Conservation (phyloP, 2,113 vertebrate species). For the Hypanus sabinus region DNA sequence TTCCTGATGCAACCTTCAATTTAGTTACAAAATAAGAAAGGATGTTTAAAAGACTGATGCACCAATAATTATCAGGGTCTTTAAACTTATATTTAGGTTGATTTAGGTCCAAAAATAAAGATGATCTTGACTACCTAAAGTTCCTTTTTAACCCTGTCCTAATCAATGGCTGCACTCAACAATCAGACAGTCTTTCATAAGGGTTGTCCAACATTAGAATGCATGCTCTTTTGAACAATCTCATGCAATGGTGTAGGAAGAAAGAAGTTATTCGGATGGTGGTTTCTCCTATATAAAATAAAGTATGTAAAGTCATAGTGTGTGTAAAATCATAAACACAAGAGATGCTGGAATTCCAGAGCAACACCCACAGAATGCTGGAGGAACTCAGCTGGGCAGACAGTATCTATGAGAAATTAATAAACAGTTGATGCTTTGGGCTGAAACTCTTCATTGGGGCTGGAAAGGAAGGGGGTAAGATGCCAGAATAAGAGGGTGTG, state of each 20-base stretch:
- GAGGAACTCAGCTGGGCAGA: no score
- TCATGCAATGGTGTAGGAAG: not conserved
- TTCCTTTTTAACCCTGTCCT: not conserved
- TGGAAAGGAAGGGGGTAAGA: no score
- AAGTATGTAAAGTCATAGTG: not conserved
- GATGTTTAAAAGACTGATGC: conserved; percentile 46
- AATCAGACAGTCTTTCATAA: not conserved
- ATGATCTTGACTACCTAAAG: not conserved
- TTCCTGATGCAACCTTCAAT: conserved; percentile 46
- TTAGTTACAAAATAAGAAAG: conserved; percentile 50
- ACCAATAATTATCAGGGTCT: conserved; percentile 48
- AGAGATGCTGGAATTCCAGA: no score
- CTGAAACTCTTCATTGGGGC: no score
- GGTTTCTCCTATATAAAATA: not conserved
- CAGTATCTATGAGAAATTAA: no score
- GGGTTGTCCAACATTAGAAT: not conserved
- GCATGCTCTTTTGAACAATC: not conserved
- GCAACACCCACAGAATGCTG: no score
- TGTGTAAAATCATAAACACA: no score
- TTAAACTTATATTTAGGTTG: conserved; percentile 40
- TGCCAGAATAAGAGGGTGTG: no score
- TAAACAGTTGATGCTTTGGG: no score
- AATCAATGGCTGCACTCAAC: not conserved
- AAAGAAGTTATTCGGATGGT: not conserved
- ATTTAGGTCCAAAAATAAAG: conserved; percentile 25